Percentiles rank a stretch among this genome's conserved stretches.
phyloP scores from a whole-genome alignment of 1,140 invertebrate genomes.

The Bathynomus jamesi region DNA sequence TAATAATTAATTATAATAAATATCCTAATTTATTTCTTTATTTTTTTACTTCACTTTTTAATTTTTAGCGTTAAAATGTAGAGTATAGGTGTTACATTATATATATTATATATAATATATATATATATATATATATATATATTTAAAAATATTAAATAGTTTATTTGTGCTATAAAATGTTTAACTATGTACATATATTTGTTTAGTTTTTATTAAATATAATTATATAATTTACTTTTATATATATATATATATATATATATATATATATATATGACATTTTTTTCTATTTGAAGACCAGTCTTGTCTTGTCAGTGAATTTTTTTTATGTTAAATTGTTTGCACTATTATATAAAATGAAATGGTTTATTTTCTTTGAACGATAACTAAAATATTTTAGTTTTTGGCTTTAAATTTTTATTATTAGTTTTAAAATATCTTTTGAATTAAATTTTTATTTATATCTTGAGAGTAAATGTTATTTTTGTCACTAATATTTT shows the following conservation, averaged over 20 bases:
- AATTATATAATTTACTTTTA: conserved; percentile 2
- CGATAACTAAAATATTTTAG: background rate
- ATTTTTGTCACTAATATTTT: background rate
- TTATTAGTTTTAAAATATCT: background rate
- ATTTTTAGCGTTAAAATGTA: background rate
- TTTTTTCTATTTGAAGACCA: background rate
- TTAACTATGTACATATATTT: conserved; percentile 11
- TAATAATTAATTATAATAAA: background rate
- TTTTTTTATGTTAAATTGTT: background rate
- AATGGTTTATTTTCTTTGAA: background rate
- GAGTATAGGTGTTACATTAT: background rate
- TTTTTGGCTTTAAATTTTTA: conserved; percentile 2
- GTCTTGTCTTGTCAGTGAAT: background rate
- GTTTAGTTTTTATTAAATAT: background rate
- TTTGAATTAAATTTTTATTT: background rate
- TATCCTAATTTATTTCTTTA: background rate
- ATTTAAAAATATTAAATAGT: background rate
- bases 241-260: conserved; percentile 6
- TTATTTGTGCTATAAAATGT: conserved; percentile 19
- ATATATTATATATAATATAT: conserved; percentile 6
- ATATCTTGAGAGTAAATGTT: background rate
- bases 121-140: conserved; percentile 16
- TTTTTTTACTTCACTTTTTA: background rate
- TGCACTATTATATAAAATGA: background rate
- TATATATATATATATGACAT: conserved; percentile 4